phyloP scores from a whole-genome alignment of 2,113 vertebrate genomes.

The Melospiza georgiana region DNA sequence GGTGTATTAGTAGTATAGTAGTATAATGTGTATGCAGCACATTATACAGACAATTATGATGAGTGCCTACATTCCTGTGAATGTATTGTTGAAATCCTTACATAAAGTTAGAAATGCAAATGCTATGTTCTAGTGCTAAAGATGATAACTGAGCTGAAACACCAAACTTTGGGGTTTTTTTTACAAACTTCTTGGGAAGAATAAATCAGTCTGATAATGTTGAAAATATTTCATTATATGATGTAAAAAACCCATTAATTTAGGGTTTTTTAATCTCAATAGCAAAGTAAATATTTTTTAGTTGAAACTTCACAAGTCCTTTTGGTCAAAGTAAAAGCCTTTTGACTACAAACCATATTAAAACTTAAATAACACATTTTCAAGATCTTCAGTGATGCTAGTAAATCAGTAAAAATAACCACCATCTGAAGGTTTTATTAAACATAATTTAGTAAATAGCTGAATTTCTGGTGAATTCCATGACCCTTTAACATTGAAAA shows the following conservation, averaged over 20 bases:
- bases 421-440: not conserved
- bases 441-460: not conserved
- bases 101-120: not conserved
- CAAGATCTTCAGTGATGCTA: not conserved
- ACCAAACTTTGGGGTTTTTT: not conserved
- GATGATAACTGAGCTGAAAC: not conserved
- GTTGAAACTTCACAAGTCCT: not conserved
- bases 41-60: not conserved
- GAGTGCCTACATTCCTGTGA: not conserved
- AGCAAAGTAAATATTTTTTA: not conserved
- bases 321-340: not conserved
- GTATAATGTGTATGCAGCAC: not conserved
- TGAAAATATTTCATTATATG: not conserved
- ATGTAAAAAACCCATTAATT: fast-evolving
- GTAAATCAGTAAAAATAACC: not conserved
- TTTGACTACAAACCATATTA: not conserved
- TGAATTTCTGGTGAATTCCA: not conserved
- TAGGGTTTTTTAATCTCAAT: not conserved
- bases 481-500: not conserved
- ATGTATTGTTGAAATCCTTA: not conserved
- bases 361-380: not conserved
- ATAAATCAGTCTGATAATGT: not conserved
- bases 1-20: not conserved
- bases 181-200: not conserved
- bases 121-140: not conserved